Percentiles rank a stretch among this genome's conserved stretches.
Conservation (phyloP, 2,797 vertebrate genomes). For the Lemur catta region DNA sequence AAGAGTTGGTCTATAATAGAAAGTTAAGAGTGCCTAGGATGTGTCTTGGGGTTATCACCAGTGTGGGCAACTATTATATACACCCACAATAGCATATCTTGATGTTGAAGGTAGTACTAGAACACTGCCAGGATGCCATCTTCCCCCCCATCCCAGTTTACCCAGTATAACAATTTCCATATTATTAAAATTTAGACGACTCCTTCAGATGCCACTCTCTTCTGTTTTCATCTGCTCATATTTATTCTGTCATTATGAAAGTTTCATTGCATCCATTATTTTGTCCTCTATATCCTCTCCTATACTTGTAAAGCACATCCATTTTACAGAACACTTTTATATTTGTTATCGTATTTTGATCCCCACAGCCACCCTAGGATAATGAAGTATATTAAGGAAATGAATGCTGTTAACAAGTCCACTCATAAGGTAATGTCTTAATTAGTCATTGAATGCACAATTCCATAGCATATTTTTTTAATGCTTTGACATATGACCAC, state of each 20-base stretch:
- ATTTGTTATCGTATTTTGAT: background rate
- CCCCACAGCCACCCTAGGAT: background rate
- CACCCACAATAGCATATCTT: no score
- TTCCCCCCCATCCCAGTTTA: fast-evolving
- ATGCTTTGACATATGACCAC: background rate
- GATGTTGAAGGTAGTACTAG: background rate
- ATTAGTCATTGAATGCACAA: background rate
- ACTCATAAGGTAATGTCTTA: background rate
- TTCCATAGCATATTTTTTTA: background rate
- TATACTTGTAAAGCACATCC: background rate
- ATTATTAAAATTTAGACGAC: background rate
- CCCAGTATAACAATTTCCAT: no score
- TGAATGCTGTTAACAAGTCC: background rate
- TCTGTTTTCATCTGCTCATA: background rate
- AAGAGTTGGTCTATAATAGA: background rate
- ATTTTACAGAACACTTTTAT: background rate
- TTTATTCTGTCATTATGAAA: background rate
- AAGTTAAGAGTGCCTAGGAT: background rate
- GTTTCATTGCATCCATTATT: background rate
- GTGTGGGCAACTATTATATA: background rate
- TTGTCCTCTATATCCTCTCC: background rate
- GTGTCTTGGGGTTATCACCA: background rate
- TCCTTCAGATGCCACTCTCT: background rate
- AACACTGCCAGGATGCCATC: background rate
- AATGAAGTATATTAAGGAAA: background rate